Base-by-base conservation (phyloP, 2,113 vertebrate species). In the Rhombomys opimus region DNA sequence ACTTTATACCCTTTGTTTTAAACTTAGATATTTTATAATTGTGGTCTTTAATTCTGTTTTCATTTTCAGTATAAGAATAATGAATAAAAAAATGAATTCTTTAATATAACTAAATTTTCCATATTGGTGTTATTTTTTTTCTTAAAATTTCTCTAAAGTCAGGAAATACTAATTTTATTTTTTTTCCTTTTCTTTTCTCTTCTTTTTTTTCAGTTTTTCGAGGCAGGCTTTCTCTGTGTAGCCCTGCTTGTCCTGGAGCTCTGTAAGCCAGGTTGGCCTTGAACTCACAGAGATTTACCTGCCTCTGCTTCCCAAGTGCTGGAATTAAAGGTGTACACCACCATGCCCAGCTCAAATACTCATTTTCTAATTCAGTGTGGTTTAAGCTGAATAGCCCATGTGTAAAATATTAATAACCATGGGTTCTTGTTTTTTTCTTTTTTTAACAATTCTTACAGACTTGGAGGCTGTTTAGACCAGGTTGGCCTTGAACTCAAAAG, bases 1-100 rank as follows among this genome's bases (percentile, higher is more conserved):
- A 75, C 17, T 76, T 85, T 6, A 65, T 70, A 52, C 63, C 10
- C 2, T 76, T 94, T 91, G 41, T 76, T 13, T 88, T 96, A 65
- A 86, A 25, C 10, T 41, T 91, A 70, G 80, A 91, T 73, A 68
- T 95, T 91, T 77, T 80, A 93, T 89, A 96, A 73, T 57, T 41
- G 86, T 84, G 38, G 80, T 13, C 52, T 72, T 72, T 61, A 89
- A 77, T 90, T 80, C 9, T 63, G 13, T 90, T 93, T 95, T 82
- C 12, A 77, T 30, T 88, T 75, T 96, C 41, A 87, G 46, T 94
- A 63, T 90, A 80, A 94, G 84, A 91, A 67, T 59, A 85, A n/a
- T 90, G 23, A 72, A 46, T 65, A 90, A 59, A 41, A 89, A 23
- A 81, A n/a, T 46, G 72, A 46, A 14, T 87, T 95, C 1, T 95